Percentiles rank a stretch among this genome's conserved stretches.
Evolutionary conservation across 1,140 invertebrate genomes (phyloP).

Genomic region (Zelostemma sp.): DNA sequence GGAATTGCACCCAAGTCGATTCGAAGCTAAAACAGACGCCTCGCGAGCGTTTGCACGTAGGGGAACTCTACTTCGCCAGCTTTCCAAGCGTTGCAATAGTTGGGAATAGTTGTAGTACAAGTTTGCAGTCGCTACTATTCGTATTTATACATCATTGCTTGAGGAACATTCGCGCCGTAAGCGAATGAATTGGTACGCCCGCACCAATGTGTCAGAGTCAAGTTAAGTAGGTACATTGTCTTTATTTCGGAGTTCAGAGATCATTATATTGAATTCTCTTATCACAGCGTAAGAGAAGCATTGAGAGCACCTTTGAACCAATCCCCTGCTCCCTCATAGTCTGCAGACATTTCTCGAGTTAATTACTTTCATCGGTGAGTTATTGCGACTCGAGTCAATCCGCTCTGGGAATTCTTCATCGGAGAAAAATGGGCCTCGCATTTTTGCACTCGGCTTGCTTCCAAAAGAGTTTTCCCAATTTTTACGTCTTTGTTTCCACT

Average conservation of each 20-base stretch:
- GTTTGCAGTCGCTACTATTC: neutral
- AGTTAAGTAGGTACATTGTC: neutral
- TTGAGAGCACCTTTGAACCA: neutral
- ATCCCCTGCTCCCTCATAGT: neutral
- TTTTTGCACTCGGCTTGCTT: no score
- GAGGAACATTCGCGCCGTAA: neutral
- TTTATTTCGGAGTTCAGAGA: neutral
- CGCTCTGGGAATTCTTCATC: no score
- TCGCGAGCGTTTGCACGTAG: constrained; percentile 22
- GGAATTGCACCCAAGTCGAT: constrained; percentile 19
- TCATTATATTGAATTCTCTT: neutral
- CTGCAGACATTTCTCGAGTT: no score
- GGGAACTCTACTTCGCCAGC: constrained; percentile 28
- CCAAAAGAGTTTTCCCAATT: no score
- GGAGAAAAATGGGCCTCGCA: no score
- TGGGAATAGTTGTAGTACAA: constrained; percentile 17
- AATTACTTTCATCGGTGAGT: no score
- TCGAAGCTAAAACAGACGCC: neutral
- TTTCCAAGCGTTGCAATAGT: constrained; percentile 5
- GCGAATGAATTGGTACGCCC: neutral
- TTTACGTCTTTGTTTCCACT: no score
- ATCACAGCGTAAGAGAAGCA: neutral
- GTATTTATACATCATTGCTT: constrained; percentile 25
- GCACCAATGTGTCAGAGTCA: neutral
- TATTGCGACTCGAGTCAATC: no score